A percentile compares a stretch with the other conserved stretches of the same genome.
These are phyloP conservation scores for Drosophila paramelanica DNA, from an alignment of 2,888 invertebrate genomes.

Conservation along the genomic window DNA sequence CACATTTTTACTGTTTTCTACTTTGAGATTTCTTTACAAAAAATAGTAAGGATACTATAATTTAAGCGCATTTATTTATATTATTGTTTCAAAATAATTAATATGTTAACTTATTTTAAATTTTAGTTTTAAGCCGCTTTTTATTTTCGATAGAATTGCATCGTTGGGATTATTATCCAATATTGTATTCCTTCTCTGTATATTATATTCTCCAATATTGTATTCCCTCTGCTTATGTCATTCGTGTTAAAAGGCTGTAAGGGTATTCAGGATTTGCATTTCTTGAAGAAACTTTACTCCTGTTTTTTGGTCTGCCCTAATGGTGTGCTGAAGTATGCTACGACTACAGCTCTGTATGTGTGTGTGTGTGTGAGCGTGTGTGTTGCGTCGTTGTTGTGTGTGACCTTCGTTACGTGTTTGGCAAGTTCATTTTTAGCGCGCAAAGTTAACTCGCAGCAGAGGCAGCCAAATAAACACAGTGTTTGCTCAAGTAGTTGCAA, in stretches of 20 bases:
- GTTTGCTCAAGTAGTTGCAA: conserved; percentile 72
- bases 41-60: too few species aligned
- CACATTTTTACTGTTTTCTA: too few species aligned
- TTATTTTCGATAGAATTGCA: background rate
- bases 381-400: conserved; percentile 53
- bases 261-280: conserved; percentile 29
- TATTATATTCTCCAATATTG: too few species aligned
- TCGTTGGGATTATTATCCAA: too few species aligned
- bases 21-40: too few species aligned
- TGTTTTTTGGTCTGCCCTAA: conserved; percentile 40
- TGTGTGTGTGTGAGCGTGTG: conserved; percentile 22
- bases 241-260: background rate
- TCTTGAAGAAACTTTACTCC: background rate
- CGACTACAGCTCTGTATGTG: conserved; percentile 15
- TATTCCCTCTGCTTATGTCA: background rate
- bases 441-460: conserved; percentile 64
- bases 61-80: too few species aligned
- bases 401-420: conserved; percentile 81
- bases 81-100: too few species aligned
- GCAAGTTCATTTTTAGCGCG: conserved; percentile 79
- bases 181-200: too few species aligned
- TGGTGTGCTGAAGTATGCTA: conserved; percentile 58
- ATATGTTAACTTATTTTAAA: background rate
- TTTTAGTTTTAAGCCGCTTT: background rate
- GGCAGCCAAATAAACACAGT: conserved; percentile 68